A percentile compares a stretch with the other conserved stretches of the same genome.
phyloP scores from a whole-genome alignment of 2,113 vertebrate genomes.

The Cynocephalus volans region DNA sequence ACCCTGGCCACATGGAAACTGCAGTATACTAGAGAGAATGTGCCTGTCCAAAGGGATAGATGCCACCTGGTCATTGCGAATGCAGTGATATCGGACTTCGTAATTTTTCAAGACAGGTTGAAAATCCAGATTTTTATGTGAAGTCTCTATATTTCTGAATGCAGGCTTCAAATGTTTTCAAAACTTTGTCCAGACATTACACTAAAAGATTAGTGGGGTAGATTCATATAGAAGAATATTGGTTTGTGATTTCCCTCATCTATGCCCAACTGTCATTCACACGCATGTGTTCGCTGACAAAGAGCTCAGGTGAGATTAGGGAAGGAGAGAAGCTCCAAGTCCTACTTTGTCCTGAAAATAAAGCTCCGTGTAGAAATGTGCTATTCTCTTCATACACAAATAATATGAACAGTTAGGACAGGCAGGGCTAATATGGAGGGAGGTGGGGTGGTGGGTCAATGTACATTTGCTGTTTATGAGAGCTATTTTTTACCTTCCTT shows the following conservation, averaged over 20 bases:
- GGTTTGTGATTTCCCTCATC: not conserved
- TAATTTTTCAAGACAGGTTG: not conserved
- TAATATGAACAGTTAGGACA: not conserved
- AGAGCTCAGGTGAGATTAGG: not conserved
- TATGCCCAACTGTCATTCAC: not conserved
- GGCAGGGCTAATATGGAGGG: not conserved
- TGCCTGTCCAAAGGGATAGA: not conserved
- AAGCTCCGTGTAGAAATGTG: not conserved
- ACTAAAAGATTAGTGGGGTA: not conserved
- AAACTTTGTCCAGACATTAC: not conserved
- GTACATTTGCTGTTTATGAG: not conserved
- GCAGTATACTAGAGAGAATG: not conserved
- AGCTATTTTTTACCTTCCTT: constrained; percentile 32
- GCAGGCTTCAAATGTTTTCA: not conserved
- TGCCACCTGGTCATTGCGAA: not conserved
- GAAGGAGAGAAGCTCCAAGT: not conserved
- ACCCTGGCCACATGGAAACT: not conserved
- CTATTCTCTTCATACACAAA: not conserved
- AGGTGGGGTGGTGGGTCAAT: not conserved
- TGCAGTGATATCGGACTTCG: not conserved
- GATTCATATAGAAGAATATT: not conserved
- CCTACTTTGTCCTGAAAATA: not conserved
- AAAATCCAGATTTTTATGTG: constrained; percentile 39
- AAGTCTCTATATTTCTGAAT: not conserved
- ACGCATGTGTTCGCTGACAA: not conserved